These are phyloP conservation scores for Temnothorax rugatulus DNA, from an alignment of 2,888 invertebrate genomes.

Conservation along the genomic window DNA sequence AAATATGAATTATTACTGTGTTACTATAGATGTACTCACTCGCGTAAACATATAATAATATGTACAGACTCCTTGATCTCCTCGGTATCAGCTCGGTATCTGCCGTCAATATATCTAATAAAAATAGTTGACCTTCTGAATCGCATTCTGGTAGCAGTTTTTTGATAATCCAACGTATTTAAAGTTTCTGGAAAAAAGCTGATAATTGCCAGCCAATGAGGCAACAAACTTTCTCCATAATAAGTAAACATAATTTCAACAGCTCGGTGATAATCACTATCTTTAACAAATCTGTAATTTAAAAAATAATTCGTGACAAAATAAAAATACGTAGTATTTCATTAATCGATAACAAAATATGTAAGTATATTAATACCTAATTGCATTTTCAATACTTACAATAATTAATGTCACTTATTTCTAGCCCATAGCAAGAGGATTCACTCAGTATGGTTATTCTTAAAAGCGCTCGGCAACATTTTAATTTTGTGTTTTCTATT, in stretches of 20 bases:
- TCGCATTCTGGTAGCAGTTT: constrained; percentile 89
- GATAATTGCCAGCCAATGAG: constrained; percentile 88
- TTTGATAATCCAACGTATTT: constrained; percentile 89
- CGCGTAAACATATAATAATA: too few species aligned
- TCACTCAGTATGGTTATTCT: constrained; percentile 85
- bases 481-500: constrained; percentile 81
- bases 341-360: neutral
- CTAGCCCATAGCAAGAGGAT: constrained; percentile 81
- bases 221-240: constrained; percentile 88
- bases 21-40: too few species aligned
- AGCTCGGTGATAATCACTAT: constrained; percentile 89
- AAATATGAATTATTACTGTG: too few species aligned
- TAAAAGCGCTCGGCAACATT: constrained; percentile 83
- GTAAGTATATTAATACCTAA: constrained; percentile 80
- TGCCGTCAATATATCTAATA: too few species aligned
- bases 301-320: constrained; percentile 57
- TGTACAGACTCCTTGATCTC: too few species aligned
- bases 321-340: constrained; percentile 28
- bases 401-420: constrained; percentile 82
- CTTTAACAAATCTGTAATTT: constrained; percentile 89
- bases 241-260: constrained; percentile 91
- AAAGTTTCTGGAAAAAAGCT: constrained; percentile 90
- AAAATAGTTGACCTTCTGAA: constrained; percentile 85
- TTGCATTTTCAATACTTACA: constrained; percentile 88
- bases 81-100: too few species aligned